Evolutionary conservation across 2,797 vertebrate species (phyloP), one percentile per base, ranked within the genome.

Genomic region (Chaetodon trifasciatus): DNA sequence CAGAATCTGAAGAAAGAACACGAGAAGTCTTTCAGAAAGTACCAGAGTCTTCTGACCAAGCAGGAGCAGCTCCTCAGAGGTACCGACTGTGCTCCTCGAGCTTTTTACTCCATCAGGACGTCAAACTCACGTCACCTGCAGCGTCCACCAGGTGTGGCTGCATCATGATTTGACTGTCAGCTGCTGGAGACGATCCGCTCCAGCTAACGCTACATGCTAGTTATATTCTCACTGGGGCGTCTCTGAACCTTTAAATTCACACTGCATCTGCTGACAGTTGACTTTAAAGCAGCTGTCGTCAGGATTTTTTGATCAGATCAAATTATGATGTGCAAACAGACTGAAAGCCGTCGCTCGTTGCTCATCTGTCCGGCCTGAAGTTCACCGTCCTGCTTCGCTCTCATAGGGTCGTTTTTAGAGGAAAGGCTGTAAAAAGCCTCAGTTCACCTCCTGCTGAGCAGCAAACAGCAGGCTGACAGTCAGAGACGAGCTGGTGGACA

Each of bases 1-100:
- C 96, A 96, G 66, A 96, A 92, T 5, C 82, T 97, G 88, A 98
- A 96, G 94, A 98, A 97, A 79, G 97, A 98, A 23, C 96, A 97
- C 64, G 97, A 98, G 84, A 98, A 99, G 93, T 96, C 96, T 2
- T 94, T 96, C 19, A 98, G 96, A 88, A 98, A 98, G 81, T 99
- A 97, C 86, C 97, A 97, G 83, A 96, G 97, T 0, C 95, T 99
- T 37, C 95, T 97, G 89, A 89, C 92, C 81, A 98, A 99, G 85
- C 98, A 99, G 93, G 98, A 99, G 24, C 97, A 98, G 84, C 96
- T 99, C 6, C 94, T 99, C 80, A 92, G 96, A 96, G 97, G 23
- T 62, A 62, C 39, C n/a, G 37, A 21, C 28, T 5, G 3, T 17
- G 1, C n/a, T 24, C n/a, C 10, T 52, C 8, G 52, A 16, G 47